Evolutionary conservation across 2,797 vertebrate species (phyloP).

Genomic region (Phataginus tricuspis): DNA sequence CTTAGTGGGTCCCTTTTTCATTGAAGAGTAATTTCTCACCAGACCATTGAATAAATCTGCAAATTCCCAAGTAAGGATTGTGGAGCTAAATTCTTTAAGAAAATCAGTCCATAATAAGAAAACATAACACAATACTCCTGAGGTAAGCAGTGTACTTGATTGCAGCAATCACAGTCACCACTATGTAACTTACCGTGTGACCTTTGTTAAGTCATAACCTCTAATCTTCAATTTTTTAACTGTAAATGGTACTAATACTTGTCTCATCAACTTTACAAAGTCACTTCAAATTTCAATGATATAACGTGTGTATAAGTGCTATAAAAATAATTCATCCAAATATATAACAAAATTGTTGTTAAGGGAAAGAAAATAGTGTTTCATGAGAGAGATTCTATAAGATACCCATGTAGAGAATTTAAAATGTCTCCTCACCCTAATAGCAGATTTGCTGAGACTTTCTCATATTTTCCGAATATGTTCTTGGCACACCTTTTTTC

Average conservation of each 20-base stretch:
- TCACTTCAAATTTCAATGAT: not conserved
- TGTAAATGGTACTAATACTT: not conserved
- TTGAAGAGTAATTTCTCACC: constrained; percentile 4
- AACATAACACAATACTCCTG: not conserved
- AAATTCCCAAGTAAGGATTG: not conserved
- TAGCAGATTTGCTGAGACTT: not conserved
- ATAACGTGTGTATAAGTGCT: not conserved
- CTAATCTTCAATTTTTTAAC: not conserved
- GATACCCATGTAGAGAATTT: not conserved
- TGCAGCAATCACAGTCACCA: not conserved
- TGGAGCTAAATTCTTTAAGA: not conserved
- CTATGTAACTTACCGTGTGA: not conserved
- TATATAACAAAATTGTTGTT: not conserved
- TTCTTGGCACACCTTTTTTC: not conserved
- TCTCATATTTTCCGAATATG: not conserved
- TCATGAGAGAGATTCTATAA: not conserved
- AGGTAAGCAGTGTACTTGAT: not conserved
- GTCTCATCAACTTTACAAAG: not conserved
- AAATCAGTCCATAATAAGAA: not conserved
- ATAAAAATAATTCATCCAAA: not conserved
- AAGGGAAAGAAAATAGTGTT: not conserved
- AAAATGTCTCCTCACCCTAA: not conserved
- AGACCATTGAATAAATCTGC: not conserved
- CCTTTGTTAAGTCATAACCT: not conserved
- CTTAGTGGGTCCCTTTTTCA: not conserved